Base-by-base conservation (phyloP, 1,140 invertebrate genomes). In the Propsilocerus akamusi region DNA sequence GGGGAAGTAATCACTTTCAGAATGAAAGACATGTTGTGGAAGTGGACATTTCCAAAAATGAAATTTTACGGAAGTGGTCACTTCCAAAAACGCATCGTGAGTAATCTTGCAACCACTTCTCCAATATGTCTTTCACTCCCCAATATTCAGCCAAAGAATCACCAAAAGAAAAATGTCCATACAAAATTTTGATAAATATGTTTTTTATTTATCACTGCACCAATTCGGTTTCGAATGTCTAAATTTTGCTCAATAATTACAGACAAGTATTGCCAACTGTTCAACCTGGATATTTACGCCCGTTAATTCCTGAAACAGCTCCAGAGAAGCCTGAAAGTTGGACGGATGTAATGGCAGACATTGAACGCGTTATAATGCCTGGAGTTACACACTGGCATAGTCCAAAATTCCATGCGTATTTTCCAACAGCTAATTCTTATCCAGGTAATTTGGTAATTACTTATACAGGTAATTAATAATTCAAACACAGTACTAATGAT, bases 341-440 rank as follows among this genome's bases (percentile, higher is more conserved):
- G 91, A 74, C 87, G 52, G 82, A 84, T 53, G 82, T 97, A 26
- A 89, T 97, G 77, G 68, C 70, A 10, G 92, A 97, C 61, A 76
- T 97, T 46, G 91, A 96, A 65, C 69, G 80, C 32, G 83, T 96
- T n/a, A 89, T 97, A 47, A 96, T 97, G 92, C 92, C 92, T 5
- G 93, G 93, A 2, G 81, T 95, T 12, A 97, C 94, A 4, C 92
- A 97, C 60, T 99, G 95, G 95, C 92, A 97, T 60, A 92, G 87
- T 54, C 95, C 95, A 4, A 80, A 89, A 59, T 99, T 99, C 69
- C 90, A 96, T 66, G 94, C 95, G 2, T 99, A 97, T 67, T 99
- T 93, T 68, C 92, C 96, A 0, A 96, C 94, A 0, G 92, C 83
- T 7, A 92, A 93, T 68, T 96, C 91, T 0, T 98, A 97, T 65